Percentiles rank a stretch among this genome's conserved stretches.
Evolutionary conservation across 1,140 invertebrate genomes (phyloP).

Genomic region (Drosophila insularis): DNA sequence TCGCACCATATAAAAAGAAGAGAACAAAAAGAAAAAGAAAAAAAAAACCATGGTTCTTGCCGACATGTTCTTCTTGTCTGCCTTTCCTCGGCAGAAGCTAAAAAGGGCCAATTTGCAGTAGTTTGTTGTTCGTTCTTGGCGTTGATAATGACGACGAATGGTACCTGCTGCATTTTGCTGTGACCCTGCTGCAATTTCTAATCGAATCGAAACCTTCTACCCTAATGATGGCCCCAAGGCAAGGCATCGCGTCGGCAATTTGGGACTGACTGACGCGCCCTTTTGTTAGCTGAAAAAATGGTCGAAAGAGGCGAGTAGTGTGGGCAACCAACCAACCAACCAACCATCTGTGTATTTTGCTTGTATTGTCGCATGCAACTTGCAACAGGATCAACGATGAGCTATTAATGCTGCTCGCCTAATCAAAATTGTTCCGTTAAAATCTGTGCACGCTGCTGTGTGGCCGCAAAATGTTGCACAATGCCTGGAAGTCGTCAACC

Average conservation of each 20-base stretch:
- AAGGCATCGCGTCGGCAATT: neutral
- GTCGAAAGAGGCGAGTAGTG: slow-evolving; percentile 19
- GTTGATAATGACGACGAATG: neutral
- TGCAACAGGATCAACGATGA: slow-evolving; percentile 33
- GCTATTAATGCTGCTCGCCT: slow-evolving; percentile 50
- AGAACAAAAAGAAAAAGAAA: neutral
- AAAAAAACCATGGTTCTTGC: slow-evolving; percentile 4
- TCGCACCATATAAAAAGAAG: neutral
- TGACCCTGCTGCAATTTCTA: slow-evolving; percentile 77
- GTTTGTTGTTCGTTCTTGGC: slow-evolving; percentile 4
- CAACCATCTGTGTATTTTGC: neutral
- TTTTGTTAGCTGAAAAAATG: slow-evolving; percentile 79
- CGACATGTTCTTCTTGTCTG: neutral
- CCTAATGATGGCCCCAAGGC: slow-evolving; percentile 69
- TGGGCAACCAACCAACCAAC: slow-evolving; percentile 7
- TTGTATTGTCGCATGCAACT: slow-evolving; percentile 48
- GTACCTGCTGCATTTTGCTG: slow-evolving; percentile 71
- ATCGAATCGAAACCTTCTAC: slow-evolving; percentile 82
- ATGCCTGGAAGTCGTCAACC: slow-evolving; percentile 53
- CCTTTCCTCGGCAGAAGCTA: neutral
- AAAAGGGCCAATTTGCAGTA: slow-evolving; percentile 18
- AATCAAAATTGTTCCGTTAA: slow-evolving; percentile 70
- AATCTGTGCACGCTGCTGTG: slow-evolving; percentile 62
- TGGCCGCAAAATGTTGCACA: slow-evolving; percentile 75
- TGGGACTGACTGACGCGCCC: slow-evolving; percentile 34